Evolutionary conservation across 2,888 invertebrate genomes (phyloP).

Genomic region (Glaucopsyche alexis): DNA sequence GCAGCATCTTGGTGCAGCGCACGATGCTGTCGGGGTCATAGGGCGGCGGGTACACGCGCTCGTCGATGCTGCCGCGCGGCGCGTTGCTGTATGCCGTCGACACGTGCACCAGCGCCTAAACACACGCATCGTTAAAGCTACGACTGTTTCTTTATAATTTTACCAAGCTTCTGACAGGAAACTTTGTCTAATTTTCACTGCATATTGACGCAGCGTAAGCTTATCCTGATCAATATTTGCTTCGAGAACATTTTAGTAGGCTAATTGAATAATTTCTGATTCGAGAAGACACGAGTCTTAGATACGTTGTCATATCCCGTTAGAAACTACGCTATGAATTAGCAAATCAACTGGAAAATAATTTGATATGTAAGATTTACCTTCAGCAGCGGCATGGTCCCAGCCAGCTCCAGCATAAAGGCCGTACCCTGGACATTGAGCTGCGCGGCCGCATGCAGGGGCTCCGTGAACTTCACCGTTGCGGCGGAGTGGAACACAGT

Average conservation of each 20-base stretch:
- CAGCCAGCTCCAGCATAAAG: slow-evolving; percentile 89
- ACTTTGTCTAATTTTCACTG: too few species aligned
- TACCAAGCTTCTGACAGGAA: too few species aligned
- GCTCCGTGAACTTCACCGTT: slow-evolving; percentile 96
- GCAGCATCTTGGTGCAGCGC: slow-evolving; percentile 81
- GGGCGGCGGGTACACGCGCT: slow-evolving; percentile 88
- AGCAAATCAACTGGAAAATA: too few species aligned
- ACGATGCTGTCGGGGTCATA: slow-evolving; percentile 82
- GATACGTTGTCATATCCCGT: too few species aligned
- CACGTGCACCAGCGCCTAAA: slow-evolving; percentile 90
- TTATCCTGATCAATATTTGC: too few species aligned
- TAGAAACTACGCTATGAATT: too few species aligned
- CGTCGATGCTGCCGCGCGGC: slow-evolving; percentile 88
- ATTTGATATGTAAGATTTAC: slow-evolving; percentile 50
- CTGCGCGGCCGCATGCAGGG: slow-evolving; percentile 90
- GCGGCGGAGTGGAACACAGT: slow-evolving; percentile 97
- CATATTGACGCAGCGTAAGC: too few species aligned
- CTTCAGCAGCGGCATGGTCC: slow-evolving; percentile 87
- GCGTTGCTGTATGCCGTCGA: slow-evolving; percentile 99
- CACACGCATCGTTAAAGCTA: neutral
- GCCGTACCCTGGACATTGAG: slow-evolving; percentile 95
- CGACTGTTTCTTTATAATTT: too few species aligned
- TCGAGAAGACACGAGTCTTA: too few species aligned
- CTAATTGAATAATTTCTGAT: too few species aligned
- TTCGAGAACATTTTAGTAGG: too few species aligned